Evolutionary conservation across 2,888 invertebrate species (phyloP).

Genomic region (Apocheima hispidaria): DNA sequence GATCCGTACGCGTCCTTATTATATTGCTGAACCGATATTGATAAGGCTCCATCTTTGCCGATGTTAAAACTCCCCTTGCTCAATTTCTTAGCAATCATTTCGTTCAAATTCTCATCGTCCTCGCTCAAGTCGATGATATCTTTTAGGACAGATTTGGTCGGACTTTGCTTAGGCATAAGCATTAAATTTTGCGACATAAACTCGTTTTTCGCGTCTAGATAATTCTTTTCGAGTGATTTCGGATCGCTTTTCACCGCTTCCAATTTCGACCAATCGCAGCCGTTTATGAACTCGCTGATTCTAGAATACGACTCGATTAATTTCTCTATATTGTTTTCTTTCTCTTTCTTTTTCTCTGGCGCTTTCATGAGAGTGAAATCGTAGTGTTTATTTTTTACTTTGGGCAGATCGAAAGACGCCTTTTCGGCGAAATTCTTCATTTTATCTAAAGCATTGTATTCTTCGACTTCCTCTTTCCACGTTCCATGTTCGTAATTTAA

Average conservation of each 20-base stretch:
- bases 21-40: constrained; percentile 74
- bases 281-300: constrained; percentile 81
- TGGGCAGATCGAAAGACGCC: constrained; percentile 78
- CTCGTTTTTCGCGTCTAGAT: constrained; percentile 81
- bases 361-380: constrained; percentile 65
- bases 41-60: constrained; percentile 78
- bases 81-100: constrained; percentile 72
- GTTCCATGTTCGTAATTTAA: constrained; percentile 66
- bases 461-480: constrained; percentile 71
- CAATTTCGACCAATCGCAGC: constrained; percentile 79
- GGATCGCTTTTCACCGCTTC: constrained; percentile 70
- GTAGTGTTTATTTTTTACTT: constrained; percentile 67
- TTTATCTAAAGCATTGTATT: constrained; percentile 82
- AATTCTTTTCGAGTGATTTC: constrained; percentile 74
- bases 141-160: constrained; percentile 67
- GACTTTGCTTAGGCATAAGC: constrained; percentile 74
- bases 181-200: constrained; percentile 80
- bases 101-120: constrained; percentile 67
- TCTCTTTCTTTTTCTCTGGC: constrained; percentile 59
- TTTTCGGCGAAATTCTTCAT: constrained; percentile 84
- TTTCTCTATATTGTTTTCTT: constrained; percentile 67
- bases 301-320: constrained; percentile 80
- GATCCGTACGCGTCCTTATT: constrained; percentile 54
- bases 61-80: constrained; percentile 72
- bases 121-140: constrained; percentile 78